These are phyloP conservation scores for Syncerus caffer DNA, from an alignment of 2,797 vertebrate genomes.

Conservation along the genomic window DNA sequence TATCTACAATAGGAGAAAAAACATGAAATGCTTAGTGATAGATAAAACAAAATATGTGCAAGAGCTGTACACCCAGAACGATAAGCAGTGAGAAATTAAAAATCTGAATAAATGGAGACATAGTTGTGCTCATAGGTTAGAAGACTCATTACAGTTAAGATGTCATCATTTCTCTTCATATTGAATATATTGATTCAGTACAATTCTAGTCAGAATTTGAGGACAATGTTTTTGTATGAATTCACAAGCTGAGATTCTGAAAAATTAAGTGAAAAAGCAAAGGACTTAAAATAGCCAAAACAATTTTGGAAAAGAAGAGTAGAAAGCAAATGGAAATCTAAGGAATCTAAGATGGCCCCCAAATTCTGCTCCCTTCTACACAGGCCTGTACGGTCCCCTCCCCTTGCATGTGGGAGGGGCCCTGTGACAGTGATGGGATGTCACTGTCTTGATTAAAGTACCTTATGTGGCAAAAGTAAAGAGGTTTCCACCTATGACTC, in stretches of 20 bases:
- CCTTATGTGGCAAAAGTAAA: not conserved
- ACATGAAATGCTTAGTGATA: not conserved
- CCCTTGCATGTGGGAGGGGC: not conserved
- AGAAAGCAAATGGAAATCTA: not conserved
- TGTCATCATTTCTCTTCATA: not conserved
- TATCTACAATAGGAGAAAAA: not conserved
- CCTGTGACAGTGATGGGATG: not conserved
- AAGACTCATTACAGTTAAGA: not conserved
- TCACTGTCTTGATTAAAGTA: not conserved
- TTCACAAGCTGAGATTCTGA: constrained; percentile 1
- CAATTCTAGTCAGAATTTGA: not conserved
- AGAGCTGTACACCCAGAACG: not conserved
- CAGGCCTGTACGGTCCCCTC: not conserved
- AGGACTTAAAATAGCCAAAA: not conserved
- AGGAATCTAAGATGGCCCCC: not conserved
- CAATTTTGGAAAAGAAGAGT: not conserved
- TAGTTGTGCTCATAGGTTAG: not conserved
- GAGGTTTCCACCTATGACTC: not conserved
- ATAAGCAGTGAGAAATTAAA: not conserved
- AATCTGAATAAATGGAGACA: not conserved
- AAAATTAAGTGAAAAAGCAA: constrained; percentile 10
- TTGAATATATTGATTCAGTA: not conserved
- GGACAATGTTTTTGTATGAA: not conserved
- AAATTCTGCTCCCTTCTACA: not conserved
- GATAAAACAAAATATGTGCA: not conserved